phyloP scores from a whole-genome alignment of 2,797 vertebrate species.

The Malurus leucopterus region DNA sequence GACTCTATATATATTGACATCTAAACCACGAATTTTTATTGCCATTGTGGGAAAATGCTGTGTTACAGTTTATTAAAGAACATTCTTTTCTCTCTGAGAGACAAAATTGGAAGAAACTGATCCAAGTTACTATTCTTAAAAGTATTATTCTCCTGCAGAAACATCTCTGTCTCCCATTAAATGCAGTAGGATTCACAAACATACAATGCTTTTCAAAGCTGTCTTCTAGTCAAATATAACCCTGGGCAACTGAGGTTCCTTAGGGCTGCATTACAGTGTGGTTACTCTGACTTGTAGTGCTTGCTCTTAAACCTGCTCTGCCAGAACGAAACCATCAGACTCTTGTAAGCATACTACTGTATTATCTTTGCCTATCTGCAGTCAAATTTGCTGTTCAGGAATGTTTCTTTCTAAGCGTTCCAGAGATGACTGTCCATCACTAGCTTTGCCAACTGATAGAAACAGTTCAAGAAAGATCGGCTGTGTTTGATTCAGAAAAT shows the following conservation, averaged over 20 bases:
- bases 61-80: background rate
- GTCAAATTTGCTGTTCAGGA: background rate
- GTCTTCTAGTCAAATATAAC: background rate
- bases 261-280: background rate
- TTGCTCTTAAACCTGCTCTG: background rate
- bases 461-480: background rate
- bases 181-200: background rate
- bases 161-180: background rate
- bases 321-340: background rate
- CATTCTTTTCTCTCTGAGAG: background rate
- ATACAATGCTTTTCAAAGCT: background rate
- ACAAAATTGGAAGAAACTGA: background rate
- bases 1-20: background rate
- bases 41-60: background rate
- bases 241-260: background rate
- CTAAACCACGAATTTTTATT: background rate
- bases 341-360: background rate
- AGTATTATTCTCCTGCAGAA: background rate
- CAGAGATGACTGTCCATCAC: background rate
- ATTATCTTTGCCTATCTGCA: background rate
- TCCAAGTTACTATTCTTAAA: background rate
- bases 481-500: background rate
- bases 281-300: background rate
- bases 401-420: background rate
- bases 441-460: background rate